These are phyloP conservation scores for Plusia festucae DNA, from an alignment of 2,888 invertebrate genomes.

Conservation along the genomic window DNA sequence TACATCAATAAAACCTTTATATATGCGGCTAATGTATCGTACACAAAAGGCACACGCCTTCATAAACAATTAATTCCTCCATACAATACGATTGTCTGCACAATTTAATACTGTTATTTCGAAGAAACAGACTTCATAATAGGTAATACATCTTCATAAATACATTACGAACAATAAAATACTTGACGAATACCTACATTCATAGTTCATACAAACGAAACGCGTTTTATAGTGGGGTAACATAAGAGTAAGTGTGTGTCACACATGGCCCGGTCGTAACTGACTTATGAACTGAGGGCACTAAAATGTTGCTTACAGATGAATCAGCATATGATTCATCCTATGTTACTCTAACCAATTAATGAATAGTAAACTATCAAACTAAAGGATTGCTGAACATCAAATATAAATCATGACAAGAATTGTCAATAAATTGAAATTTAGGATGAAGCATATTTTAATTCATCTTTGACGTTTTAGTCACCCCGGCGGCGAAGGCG, in stretches of 20 bases:
- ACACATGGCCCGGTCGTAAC: constrained; percentile 48
- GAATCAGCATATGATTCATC: not conserved
- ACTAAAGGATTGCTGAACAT: not conserved
- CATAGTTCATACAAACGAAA: constrained; percentile 22
- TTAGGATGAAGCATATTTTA: not conserved
- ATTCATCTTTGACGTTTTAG: not conserved
- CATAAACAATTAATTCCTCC: not conserved
- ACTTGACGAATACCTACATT: constrained; percentile 11
- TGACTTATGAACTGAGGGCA: constrained; percentile 36
- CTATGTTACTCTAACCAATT: not conserved
- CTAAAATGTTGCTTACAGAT: not conserved
- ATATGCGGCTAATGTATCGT: not conserved
- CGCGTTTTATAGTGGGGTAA: constrained; percentile 18
- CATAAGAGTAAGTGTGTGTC: constrained; percentile 18
- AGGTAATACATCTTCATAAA: constrained; percentile 1
- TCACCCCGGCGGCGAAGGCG: too few relatives aligned
- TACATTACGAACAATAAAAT: constrained; percentile 18
- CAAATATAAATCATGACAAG: not conserved
- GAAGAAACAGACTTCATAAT: not conserved
- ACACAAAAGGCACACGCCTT: constrained; percentile 1
- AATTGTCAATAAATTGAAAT: not conserved
- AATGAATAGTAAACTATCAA: not conserved
- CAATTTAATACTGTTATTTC: not conserved
- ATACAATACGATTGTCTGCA: not conserved
- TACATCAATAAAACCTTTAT: not conserved